phyloP scores from a whole-genome alignment of 2,113 vertebrate genomes.

The Phyllopteryx taeniolatus region DNA sequence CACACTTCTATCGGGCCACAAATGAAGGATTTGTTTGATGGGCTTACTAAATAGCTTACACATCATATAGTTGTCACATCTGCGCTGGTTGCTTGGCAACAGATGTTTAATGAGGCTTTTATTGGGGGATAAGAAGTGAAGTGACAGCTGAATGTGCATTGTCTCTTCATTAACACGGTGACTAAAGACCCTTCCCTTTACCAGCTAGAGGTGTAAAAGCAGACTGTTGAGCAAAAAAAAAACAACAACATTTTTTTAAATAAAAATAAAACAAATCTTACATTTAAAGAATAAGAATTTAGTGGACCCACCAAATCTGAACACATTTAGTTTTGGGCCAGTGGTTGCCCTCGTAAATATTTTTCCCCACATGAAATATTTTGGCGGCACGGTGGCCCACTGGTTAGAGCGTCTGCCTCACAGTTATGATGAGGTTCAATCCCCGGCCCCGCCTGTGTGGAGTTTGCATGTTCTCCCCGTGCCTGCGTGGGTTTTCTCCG shows the following conservation, averaged over 20 bases:
- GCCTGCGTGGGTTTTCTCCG: no score
- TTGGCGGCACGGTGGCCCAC: no score
- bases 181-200: neutral
- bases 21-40: neutral
- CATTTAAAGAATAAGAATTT: neutral
- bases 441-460: no score
- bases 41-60: conserved; percentile 11
- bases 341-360: neutral
- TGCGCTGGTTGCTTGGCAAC: conserved; percentile 43
- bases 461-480: no score
- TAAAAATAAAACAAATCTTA: neutral
- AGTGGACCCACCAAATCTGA: no score
- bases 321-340: no score
- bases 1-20: neutral
- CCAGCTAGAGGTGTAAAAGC: neutral
- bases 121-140: conserved; percentile 22
- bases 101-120: conserved; percentile 30
- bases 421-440: no score
- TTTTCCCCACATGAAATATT: no score
- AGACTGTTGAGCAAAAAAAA: neutral
- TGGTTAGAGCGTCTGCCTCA: no score
- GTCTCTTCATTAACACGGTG: neutral
- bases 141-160: conserved; percentile 12
- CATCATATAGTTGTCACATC: conserved; percentile 14
- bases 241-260: neutral